These are phyloP conservation scores for Chloromyia formosa DNA, from an alignment of 2,888 invertebrate species.

Conservation along the genomic window DNA sequence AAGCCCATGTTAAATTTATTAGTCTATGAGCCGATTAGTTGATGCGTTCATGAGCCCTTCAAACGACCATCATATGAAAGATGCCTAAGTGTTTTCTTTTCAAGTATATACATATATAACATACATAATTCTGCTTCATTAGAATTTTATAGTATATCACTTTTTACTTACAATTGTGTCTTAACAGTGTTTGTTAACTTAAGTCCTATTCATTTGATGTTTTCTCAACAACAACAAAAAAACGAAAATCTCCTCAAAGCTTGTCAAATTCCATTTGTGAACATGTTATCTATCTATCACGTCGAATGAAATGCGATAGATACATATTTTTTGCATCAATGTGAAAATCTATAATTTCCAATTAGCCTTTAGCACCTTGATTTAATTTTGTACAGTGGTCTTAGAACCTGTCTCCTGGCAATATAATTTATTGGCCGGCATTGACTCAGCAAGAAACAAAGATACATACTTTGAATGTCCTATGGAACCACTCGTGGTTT, in stretches of 20 bases:
- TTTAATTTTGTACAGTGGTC: slow-evolving; percentile 38
- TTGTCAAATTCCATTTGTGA: slow-evolving; percentile 8
- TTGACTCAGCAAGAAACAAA: slow-evolving; percentile 25
- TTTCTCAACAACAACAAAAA: too few species aligned
- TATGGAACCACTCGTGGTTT: background rate
- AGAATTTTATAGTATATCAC: too few species aligned
- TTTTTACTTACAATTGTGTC: too few species aligned
- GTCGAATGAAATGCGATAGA: slow-evolving; percentile 1
- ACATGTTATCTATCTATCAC: slow-evolving; percentile 30
- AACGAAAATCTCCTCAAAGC: background rate
- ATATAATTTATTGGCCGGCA: slow-evolving; percentile 35
- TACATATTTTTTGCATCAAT: slow-evolving; percentile 29
- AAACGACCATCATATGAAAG: too few species aligned
- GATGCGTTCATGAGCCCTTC: too few species aligned
- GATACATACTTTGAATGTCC: background rate
- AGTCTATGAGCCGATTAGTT: too few species aligned
- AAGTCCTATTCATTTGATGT: too few species aligned
- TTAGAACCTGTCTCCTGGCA: slow-evolving; percentile 27
- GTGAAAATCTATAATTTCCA: slow-evolving; percentile 41
- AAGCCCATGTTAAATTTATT: too few species aligned
- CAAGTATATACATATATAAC: too few species aligned
- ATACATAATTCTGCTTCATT: too few species aligned
- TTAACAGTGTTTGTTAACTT: too few species aligned
- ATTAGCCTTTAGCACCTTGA: slow-evolving; percentile 42
- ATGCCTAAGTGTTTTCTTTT: too few species aligned